Evolutionary conservation across 2,797 vertebrate genomes (phyloP).

Genomic region (Microctenopoma lineatum): DNA sequence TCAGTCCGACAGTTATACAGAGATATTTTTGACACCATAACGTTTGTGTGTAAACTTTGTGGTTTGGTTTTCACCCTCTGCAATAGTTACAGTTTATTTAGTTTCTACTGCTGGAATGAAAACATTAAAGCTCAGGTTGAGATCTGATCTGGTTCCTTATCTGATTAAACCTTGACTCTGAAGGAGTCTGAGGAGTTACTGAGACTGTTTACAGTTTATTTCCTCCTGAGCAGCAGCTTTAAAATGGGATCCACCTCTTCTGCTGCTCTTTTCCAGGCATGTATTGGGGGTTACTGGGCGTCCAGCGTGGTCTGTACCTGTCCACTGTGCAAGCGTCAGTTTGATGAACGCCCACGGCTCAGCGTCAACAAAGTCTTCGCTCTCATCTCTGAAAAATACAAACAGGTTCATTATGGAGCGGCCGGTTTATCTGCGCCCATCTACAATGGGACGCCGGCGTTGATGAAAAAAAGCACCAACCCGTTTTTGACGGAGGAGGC

Average conservation of each 20-base stretch:
- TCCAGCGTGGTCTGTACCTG: constrained; percentile 81
- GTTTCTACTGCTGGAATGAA: too few species aligned
- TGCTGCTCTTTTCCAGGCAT: constrained; percentile 57
- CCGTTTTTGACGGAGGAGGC: not conserved
- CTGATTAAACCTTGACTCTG: too few species aligned
- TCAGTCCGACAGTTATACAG: too few species aligned
- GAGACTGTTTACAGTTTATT: too few species aligned
- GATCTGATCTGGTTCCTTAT: too few species aligned
- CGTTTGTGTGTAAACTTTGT: too few species aligned
- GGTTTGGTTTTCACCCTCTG: too few species aligned
- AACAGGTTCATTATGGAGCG: constrained; percentile 25
- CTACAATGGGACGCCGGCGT: rapidly evolving
- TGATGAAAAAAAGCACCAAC: not conserved
- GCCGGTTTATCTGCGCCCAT: rapidly evolving
- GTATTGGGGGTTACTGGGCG: constrained; percentile 89
- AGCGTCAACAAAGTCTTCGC: constrained; percentile 83
- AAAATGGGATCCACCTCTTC: not conserved
- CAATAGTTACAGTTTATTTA: too few species aligned
- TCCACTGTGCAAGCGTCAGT: constrained; percentile 88
- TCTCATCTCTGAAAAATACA: constrained; percentile 73
- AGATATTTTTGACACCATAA: too few species aligned
- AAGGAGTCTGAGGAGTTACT: too few species aligned
- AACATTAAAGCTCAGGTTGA: too few species aligned
- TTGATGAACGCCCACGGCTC: constrained; percentile 84
- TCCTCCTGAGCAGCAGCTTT: too few species aligned